Conservation (phyloP, 2,797 vertebrate species). For the Myripristis jacobus region DNA sequence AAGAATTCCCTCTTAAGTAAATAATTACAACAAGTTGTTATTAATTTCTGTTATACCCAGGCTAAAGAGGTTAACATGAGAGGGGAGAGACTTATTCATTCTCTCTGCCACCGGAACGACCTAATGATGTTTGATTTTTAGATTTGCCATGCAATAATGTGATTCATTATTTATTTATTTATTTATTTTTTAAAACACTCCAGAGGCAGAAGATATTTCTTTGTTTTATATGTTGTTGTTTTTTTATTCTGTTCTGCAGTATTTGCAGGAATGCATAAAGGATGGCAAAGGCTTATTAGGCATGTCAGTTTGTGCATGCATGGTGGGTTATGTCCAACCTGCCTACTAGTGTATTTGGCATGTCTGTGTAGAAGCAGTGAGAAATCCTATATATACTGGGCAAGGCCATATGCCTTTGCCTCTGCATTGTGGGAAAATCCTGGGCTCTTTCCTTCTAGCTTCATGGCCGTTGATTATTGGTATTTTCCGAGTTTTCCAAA, state of each 20-base stretch:
- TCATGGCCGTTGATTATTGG: constrained; percentile 94
- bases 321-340: too few species aligned
- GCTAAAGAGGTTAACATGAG: constrained; percentile 83
- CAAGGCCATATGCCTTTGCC: constrained; percentile 54
- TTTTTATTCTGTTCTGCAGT: constrained; percentile 27
- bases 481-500: constrained; percentile 99
- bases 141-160: constrained; percentile 84
- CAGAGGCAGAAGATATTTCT: constrained; percentile 79
- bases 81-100: constrained; percentile 70
- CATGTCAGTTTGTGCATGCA: too few species aligned
- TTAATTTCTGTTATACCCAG: constrained; percentile 88
- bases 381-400: constrained; percentile 40
- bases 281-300: constrained; percentile 4
- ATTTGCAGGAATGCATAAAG: constrained; percentile 15
- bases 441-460: constrained; percentile 63
- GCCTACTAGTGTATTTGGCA: not conserved
- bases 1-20: constrained; percentile 4
- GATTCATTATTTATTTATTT: constrained; percentile 83
- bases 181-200: too few species aligned
- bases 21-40: constrained; percentile 84
- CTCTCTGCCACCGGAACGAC: constrained; percentile 85
- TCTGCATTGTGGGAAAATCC: constrained; percentile 64
- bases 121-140: constrained; percentile 83
- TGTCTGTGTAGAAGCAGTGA: constrained; percentile 32
- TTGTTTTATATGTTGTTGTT: constrained; percentile 79